Evolutionary conservation across 2,888 invertebrate genomes (phyloP), one percentile per base, ranked within the genome.

Genomic region (Agapostemon virescens): DNA sequence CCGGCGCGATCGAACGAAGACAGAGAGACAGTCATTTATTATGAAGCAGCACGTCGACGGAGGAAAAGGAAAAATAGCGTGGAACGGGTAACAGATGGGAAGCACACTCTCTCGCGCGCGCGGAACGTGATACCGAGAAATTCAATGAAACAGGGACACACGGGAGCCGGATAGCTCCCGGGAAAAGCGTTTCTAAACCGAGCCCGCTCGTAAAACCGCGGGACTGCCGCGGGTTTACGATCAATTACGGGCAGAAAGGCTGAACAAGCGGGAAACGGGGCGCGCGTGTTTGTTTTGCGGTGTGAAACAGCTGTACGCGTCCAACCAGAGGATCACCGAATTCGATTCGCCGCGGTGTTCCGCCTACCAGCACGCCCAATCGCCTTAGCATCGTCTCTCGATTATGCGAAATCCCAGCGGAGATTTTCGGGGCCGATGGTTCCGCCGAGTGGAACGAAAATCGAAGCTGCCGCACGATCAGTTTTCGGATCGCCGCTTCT

Each of bases 191-290:
- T 76, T 84, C 77, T 69, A 84, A 81, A 79, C 38, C 67, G 81
- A 76, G 80, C 58, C 49, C 73, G 77, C 72, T 86, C 84, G 84
- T 81, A 79, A 86, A 86, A 81, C 70, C 78, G 70, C 82, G 67
- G 49, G 67, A 52, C 73, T 74, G 67, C 82, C 82, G 72, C 68
- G 69, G 70, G 71, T 80, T 86, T 82, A 77, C 86, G 86, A 86
- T 84, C 86, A 81, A 86, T 86, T 79, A 82, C 74, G 67, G 52
- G 26, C 72, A 33, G 66, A 71, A 74, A 66, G 49, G 69, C 67
- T 42, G 77, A 66, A 49, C 68, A 55, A 55, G 69, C 66, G 55
- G 58, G 70, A 71, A 55, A 66, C 69, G 33, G 55, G 55, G 77
- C 45, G 26, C 76, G 78, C 58, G 49, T 38, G 85, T 85, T 85